Evolutionary conservation across 2,888 invertebrate species (phyloP).

Genomic region (Odontomyia ornata): DNA sequence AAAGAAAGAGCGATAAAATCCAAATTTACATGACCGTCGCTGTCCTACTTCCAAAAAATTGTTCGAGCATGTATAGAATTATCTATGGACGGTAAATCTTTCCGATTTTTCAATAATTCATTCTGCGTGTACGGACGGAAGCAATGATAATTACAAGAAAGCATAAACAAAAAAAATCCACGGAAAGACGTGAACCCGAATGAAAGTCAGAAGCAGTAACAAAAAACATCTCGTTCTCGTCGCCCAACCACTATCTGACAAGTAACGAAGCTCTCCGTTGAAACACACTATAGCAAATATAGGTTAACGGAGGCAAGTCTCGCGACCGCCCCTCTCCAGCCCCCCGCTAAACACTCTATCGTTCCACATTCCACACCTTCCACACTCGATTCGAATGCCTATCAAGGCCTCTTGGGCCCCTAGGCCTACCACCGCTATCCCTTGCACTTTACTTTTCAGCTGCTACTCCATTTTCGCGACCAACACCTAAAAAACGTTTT

Average conservation of each 20-base stretch:
- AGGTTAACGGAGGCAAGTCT: conserved; percentile 39
- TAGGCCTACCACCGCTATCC: neutral
- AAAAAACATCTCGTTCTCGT: conserved; percentile 31
- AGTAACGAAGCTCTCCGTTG: conserved; percentile 18
- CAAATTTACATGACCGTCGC: conserved; percentile 17
- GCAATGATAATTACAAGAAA: neutral
- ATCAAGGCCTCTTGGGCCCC: neutral
- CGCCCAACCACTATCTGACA: conserved; percentile 22
- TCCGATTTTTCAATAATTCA: neutral
- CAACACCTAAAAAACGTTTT: conserved; percentile 22
- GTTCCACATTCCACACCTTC: conserved; percentile 3
- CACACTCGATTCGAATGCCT: conserved; percentile 5
- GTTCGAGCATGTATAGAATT: neutral
- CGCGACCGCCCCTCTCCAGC: neutral
- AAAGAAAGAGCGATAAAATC: conserved; percentile 25
- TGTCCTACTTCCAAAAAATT: conserved; percentile 35
- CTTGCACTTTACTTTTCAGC: conserved; percentile 6
- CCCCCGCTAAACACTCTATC: neutral
- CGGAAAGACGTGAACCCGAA: neutral
- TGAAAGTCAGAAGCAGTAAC: conserved; percentile 9
- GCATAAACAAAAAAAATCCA: conserved; percentile 21
- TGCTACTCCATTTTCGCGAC: conserved; percentile 10
- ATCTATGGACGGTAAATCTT: neutral
- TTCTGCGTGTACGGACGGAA: neutral
- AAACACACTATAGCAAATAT: conserved; percentile 36